Evolutionary conservation across 2,797 vertebrate species (phyloP).

Genomic region (Gouania willdenowi): DNA sequence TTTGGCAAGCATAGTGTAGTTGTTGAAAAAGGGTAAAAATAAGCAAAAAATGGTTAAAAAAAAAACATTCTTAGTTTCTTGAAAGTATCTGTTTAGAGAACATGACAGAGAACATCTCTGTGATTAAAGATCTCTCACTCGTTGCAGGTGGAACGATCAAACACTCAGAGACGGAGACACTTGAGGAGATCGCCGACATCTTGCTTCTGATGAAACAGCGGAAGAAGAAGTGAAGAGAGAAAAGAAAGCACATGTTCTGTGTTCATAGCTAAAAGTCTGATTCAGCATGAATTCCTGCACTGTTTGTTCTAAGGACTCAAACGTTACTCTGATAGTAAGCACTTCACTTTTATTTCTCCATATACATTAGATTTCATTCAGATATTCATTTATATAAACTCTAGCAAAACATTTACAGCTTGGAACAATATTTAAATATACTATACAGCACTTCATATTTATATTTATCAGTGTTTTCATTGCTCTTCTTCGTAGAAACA

Average conservation of each 20-base stretch:
- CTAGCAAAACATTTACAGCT: slow-evolving; percentile 87
- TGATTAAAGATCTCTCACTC: slow-evolving; percentile 22
- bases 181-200: slow-evolving; percentile 61
- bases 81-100: too few species aligned
- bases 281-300: neutral
- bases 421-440: slow-evolving; percentile 82
- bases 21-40: too few species aligned
- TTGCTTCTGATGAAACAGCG: slow-evolving; percentile 62
- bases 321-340: slow-evolving; percentile 21
- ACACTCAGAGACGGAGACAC: slow-evolving; percentile 39
- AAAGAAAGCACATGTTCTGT: slow-evolving; percentile 5
- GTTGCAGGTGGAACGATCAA: slow-evolving; percentile 9
- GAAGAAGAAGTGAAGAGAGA: slow-evolving; percentile 1
- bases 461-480: slow-evolving; percentile 53
- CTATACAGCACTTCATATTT: slow-evolving; percentile 76
- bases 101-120: too few species aligned
- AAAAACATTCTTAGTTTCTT: too few species aligned
- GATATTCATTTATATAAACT: slow-evolving; percentile 81
- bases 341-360: slow-evolving; percentile 64
- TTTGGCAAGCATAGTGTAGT: too few species aligned
- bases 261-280: neutral
- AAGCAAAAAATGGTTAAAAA: too few species aligned
- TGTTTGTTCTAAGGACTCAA: slow-evolving; percentile 28
- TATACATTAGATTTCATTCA: slow-evolving; percentile 80
- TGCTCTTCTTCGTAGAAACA: slow-evolving; percentile 79